phyloP scores from a whole-genome alignment of 2,888 invertebrate genomes.

The Aphodius granarius region DNA sequence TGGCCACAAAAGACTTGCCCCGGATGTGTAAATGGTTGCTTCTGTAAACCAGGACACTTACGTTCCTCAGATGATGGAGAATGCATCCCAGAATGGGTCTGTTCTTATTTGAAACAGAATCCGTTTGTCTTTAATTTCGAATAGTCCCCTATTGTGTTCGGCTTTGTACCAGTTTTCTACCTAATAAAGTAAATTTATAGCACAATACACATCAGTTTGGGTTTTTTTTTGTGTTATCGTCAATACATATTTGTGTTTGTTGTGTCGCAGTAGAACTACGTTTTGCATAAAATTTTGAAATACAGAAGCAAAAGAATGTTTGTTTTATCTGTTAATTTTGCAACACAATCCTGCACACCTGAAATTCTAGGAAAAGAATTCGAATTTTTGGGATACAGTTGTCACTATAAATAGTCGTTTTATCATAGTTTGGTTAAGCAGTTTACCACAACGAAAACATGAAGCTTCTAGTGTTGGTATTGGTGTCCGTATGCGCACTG shows the following conservation, averaged over 20 bases:
- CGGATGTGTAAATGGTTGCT: slow-evolving; percentile 32
- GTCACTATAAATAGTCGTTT: not conserved
- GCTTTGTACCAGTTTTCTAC: too few species aligned
- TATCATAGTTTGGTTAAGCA: too few species aligned
- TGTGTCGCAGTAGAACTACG: not conserved
- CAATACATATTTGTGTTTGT: not conserved
- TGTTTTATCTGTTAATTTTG: not conserved
- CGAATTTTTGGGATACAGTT: not conserved
- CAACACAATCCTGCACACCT: not conserved
- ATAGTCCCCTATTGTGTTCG: not conserved
- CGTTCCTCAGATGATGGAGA: slow-evolving; percentile 33
- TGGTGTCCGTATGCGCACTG: too few species aligned
- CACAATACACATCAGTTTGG: too few species aligned
- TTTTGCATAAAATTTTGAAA: not conserved
- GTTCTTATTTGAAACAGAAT: not conserved
- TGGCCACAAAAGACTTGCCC: slow-evolving; percentile 16
- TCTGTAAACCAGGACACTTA: slow-evolving; percentile 46
- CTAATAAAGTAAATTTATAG: too few species aligned
- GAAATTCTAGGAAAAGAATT: not conserved
- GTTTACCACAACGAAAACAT: too few species aligned
- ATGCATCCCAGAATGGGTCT: slow-evolving; percentile 3
- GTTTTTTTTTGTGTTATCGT: too few species aligned
- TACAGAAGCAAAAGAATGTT: not conserved
- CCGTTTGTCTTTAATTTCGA: not conserved
- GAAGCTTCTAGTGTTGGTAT: too few species aligned